Conservation (phyloP, 2,888 invertebrate species). For the Cephus pulcher region DNA sequence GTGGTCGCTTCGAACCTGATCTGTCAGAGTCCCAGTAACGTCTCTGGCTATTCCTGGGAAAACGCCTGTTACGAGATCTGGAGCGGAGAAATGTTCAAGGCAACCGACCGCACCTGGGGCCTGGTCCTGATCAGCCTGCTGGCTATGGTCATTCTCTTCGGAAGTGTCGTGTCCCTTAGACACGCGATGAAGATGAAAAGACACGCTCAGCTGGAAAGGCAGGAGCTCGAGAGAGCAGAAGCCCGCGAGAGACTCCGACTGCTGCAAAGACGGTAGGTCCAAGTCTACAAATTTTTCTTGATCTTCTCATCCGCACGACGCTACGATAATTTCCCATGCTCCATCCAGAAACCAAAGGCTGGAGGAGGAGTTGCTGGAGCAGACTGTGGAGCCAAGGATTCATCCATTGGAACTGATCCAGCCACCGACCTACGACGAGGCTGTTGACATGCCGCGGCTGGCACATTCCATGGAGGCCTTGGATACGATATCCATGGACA, state of each 20-base stretch:
- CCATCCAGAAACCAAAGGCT: constrained; percentile 41
- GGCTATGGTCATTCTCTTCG: constrained; percentile 68
- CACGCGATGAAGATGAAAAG: constrained; percentile 71
- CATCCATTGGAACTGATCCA: constrained; percentile 71
- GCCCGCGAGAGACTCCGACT: constrained; percentile 69
- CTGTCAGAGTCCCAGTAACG: constrained; percentile 75
- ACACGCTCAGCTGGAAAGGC: constrained; percentile 68
- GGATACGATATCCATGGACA: constrained; percentile 46
- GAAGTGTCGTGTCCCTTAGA: constrained; percentile 70
- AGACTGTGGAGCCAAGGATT: constrained; percentile 69
- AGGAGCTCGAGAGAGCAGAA: constrained; percentile 71
- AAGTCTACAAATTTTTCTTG: not conserved
- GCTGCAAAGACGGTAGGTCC: constrained; percentile 66
- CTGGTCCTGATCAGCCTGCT: constrained; percentile 50
- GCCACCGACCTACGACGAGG: constrained; percentile 83
- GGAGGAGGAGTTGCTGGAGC: constrained; percentile 41
- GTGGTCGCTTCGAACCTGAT: constrained; percentile 69
- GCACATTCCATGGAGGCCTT: constrained; percentile 62
- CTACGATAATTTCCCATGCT: constrained; percentile 8
- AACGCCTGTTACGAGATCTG: constrained; percentile 75
- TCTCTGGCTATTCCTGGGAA: constrained; percentile 77
- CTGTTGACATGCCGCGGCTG: constrained; percentile 79
- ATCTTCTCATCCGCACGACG: not conserved
- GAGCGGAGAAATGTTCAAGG: constrained; percentile 59
- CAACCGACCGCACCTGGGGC: constrained; percentile 48